Conservation (phyloP, 2,113 vertebrate genomes). For the Cinclus cinclus region DNA sequence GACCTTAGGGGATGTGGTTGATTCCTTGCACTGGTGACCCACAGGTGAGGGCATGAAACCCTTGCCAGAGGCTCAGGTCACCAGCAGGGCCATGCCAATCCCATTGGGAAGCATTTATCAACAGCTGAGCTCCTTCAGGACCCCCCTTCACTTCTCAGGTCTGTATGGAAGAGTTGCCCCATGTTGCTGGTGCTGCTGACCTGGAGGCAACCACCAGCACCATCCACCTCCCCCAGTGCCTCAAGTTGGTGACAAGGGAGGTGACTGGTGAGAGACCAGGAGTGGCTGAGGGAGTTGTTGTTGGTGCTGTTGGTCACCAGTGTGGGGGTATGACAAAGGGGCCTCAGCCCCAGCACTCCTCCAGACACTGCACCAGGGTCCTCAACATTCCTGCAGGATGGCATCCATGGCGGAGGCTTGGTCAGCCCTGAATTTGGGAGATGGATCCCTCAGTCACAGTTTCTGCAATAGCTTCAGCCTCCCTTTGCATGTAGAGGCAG, state of each 20-base stretch:
- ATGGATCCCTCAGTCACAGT: not conserved
- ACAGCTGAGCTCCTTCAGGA: not conserved
- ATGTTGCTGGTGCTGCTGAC: not conserved
- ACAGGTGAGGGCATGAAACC: not conserved
- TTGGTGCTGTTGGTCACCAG: not conserved
- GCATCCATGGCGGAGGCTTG: rapidly evolving
- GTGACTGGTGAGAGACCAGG: not conserved
- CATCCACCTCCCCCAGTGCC: not conserved
- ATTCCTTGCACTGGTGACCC: not conserved
- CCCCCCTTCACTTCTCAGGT: not conserved
- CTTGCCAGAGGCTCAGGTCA: not conserved
- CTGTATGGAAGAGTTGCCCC: rapidly evolving
- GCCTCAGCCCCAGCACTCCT: not conserved
- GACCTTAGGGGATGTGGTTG: rapidly evolving
- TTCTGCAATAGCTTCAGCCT: not conserved
- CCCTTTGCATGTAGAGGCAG: not conserved
- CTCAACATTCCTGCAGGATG: not conserved
- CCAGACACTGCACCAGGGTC: rapidly evolving
- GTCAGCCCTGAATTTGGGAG: not conserved
- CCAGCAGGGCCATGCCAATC: not conserved
- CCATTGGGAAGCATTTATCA: rapidly evolving
- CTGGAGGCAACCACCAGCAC: not conserved
- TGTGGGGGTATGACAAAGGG: not conserved
- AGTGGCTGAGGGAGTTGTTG: not conserved
- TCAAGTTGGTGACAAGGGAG: rapidly evolving